Conservation (phyloP, 2,113 vertebrate genomes). For the Piliocolobus tephrosceles region DNA sequence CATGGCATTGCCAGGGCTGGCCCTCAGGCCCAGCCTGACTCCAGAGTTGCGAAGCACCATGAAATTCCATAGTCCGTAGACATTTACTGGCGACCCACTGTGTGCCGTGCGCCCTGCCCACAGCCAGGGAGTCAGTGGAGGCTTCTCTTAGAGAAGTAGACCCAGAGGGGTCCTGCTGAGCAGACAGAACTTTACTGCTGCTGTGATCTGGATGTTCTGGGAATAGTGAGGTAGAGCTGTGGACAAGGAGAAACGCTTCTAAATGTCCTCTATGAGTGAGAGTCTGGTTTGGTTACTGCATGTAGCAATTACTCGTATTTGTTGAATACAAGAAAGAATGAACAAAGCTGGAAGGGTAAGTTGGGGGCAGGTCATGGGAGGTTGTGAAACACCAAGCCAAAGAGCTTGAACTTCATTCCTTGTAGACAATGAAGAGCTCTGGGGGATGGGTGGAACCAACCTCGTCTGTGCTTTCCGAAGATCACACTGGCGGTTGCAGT, state of each 20-base stretch:
- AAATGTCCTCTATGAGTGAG: fast-evolving
- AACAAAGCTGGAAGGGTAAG: not conserved
- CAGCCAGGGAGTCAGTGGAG: not conserved
- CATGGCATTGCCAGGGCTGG: not conserved
- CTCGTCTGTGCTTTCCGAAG: not conserved
- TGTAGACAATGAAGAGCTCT: not conserved
- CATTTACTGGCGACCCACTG: not conserved
- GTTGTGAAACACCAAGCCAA: no score
- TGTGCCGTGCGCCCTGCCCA: not conserved
- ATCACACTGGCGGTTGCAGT: not conserved
- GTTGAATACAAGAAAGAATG: not conserved
- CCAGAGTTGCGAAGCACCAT: not conserved
- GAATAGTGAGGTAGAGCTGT: fast-evolving
- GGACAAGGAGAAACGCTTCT: no score
- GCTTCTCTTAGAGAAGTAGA: not conserved
- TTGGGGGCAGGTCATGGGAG: no score
- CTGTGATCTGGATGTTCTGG: not conserved
- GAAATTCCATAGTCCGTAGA: no score
- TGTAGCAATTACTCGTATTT: not conserved
- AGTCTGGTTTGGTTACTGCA: fast-evolving
- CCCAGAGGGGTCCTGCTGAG: fast-evolving
- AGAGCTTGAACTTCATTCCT: not conserved
- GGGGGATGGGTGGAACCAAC: not conserved
- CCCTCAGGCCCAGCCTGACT: not conserved
- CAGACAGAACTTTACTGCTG: not conserved